Conservation (phyloP, 2,113 vertebrate species). For the Epinephelus fuscoguttatus region DNA sequence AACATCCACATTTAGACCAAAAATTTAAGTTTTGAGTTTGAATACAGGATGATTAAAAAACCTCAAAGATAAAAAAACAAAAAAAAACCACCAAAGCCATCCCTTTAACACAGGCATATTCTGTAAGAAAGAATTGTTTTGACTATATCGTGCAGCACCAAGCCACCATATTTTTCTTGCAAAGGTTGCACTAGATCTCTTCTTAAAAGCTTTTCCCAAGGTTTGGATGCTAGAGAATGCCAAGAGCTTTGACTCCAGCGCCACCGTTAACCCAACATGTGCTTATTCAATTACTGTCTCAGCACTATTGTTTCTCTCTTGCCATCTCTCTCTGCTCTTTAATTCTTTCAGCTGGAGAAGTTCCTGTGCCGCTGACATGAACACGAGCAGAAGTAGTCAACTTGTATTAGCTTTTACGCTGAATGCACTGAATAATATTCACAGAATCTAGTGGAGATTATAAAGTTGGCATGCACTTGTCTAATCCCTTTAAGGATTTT, state of each 20-base stretch:
- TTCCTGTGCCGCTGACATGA: neutral
- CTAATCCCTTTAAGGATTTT: constrained; percentile 29
- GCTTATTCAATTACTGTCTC: constrained; percentile 28
- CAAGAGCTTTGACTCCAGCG: constrained; percentile 23
- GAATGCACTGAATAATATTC: neutral
- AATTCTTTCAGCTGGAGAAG: neutral
- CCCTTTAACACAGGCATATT: neutral
- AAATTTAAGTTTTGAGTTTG: too few species aligned
- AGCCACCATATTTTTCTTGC: neutral
- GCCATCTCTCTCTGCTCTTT: neutral
- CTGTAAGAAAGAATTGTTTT: neutral
- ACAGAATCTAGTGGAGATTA: neutral
- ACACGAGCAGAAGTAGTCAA: neutral
- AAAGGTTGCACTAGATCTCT: constrained; percentile 32
- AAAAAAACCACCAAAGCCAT: too few species aligned
- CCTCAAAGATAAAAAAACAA: too few species aligned
- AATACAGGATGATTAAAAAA: too few species aligned
- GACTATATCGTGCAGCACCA: neutral
- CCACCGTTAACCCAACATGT: constrained; percentile 15
- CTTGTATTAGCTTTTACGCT: neutral
- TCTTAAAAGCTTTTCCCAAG: constrained; percentile 23
- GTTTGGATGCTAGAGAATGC: constrained; percentile 2
- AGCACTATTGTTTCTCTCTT: constrained; percentile 30
- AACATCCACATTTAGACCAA: too few species aligned
- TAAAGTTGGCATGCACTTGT: neutral